A percentile compares a stretch with the other conserved stretches of the same genome.
phyloP scores from a whole-genome alignment of 2,888 invertebrate genomes.

The Linnaemya vulpina region DNA sequence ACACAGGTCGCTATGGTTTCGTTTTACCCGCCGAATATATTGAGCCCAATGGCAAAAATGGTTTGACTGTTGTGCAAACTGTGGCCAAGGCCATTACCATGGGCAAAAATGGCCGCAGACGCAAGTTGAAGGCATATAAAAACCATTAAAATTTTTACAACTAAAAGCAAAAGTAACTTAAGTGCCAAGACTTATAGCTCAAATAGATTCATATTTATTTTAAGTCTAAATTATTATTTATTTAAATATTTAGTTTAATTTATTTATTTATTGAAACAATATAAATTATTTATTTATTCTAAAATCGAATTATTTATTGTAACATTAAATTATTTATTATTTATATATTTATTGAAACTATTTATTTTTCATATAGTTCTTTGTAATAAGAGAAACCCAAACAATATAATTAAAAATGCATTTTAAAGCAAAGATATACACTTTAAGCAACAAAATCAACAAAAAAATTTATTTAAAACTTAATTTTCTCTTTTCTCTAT shows the following conservation, averaged over 20 bases:
- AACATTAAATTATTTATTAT: slow-evolving; percentile 33
- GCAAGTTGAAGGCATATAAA: slow-evolving; percentile 68
- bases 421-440: slow-evolving; percentile 15
- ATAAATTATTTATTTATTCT: slow-evolving; percentile 46
- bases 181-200: slow-evolving; percentile 67
- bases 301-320: slow-evolving; percentile 60
- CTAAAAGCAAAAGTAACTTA: slow-evolving; percentile 42
- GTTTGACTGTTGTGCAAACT: slow-evolving; percentile 88
- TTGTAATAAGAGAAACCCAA: slow-evolving; percentile 35
- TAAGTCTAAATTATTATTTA: slow-evolving; percentile 72
- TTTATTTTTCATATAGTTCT: slow-evolving; percentile 69
- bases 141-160: slow-evolving; percentile 36
- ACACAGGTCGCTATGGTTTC: slow-evolving; percentile 93
- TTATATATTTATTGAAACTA: slow-evolving; percentile 69
- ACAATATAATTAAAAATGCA: slow-evolving; percentile 41
- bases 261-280: slow-evolving; percentile 69
- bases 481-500: not conserved
- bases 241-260: slow-evolving; percentile 60
- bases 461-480: not conserved
- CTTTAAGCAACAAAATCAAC: slow-evolving; percentile 29
- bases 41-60: slow-evolving; percentile 89
- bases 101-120: slow-evolving; percentile 74
- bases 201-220: slow-evolving; percentile 23
- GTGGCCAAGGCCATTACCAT: slow-evolving; percentile 84
- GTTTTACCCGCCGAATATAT: slow-evolving; percentile 92